phyloP scores from a whole-genome alignment of 2,113 vertebrate species.

The Aptenodytes patagonicus region DNA sequence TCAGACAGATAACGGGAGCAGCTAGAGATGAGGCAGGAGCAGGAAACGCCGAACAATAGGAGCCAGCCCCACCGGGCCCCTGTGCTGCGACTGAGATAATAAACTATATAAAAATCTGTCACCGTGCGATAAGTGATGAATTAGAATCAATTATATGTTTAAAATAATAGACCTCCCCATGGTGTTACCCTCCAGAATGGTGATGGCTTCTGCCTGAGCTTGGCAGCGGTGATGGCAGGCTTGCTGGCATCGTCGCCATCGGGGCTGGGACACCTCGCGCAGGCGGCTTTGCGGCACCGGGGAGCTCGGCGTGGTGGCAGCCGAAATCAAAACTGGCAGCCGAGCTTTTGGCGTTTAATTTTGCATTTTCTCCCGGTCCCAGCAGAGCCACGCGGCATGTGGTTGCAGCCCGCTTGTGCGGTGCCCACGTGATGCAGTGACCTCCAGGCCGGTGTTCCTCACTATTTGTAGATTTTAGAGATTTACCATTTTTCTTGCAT shows the following conservation, averaged over 20 bases:
- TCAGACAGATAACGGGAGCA: constrained; percentile 72
- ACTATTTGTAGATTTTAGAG: neutral
- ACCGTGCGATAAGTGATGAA: constrained; percentile 76
- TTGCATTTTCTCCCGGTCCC: neutral
- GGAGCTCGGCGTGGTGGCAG: neutral
- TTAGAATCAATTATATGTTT: constrained; percentile 81
- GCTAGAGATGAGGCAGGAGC: constrained; percentile 40
- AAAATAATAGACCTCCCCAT: constrained; percentile 74
- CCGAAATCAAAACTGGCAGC: neutral
- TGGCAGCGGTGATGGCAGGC: neutral
- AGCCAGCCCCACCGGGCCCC: constrained; percentile 40
- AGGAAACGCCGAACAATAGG: constrained; percentile 64
- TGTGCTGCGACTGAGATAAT: constrained; percentile 70
- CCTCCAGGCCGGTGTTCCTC: neutral
- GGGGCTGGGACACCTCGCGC: neutral
- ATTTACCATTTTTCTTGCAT: neutral
- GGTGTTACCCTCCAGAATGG: constrained; percentile 23
- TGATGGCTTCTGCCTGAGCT: constrained; percentile 39
- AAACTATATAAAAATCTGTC: constrained; percentile 79
- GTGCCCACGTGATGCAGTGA: accelerated
- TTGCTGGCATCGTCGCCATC: neutral
- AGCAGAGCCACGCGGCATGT: accelerated
- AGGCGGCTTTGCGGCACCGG: neutral
- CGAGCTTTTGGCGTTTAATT: neutral
- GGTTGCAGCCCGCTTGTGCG: neutral